Evolutionary conservation across 1,140 invertebrate genomes (phyloP).

Genomic region (Asbolus verrucosus): DNA sequence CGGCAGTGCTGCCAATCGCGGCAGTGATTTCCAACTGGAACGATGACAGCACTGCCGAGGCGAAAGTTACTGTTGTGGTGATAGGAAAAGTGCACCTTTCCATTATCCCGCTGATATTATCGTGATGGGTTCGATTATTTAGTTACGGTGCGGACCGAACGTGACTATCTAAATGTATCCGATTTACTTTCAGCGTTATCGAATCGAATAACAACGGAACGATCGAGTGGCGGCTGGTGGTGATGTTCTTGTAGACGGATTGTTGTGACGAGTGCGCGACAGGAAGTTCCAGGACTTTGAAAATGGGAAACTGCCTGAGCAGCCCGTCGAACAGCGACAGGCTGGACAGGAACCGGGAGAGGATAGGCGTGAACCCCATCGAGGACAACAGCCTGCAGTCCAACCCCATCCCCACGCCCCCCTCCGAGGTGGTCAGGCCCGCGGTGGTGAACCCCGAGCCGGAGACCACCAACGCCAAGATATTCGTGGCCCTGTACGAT

Average conservation of each 20-base stretch:
- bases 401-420: constrained; percentile 75
- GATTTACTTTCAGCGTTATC: constrained; percentile 32
- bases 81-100: constrained; percentile 37
- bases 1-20: no score
- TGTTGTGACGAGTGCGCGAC: constrained; percentile 55
- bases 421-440: constrained; percentile 72
- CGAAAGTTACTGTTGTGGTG: constrained; percentile 23
- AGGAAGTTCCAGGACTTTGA: constrained; percentile 46
- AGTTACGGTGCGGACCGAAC: constrained; percentile 13
- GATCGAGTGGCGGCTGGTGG: constrained; percentile 21
- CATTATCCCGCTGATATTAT: constrained; percentile 20
- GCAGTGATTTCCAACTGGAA: no score
- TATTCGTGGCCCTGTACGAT: constrained; percentile 98
- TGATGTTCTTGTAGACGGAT: constrained; percentile 31
- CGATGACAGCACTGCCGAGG: no score
- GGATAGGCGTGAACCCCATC: constrained; percentile 63
- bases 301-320: constrained; percentile 81
- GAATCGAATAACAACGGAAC: constrained; percentile 29
- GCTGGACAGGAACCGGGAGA: constrained; percentile 71
- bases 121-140: constrained; percentile 24
- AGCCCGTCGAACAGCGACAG: constrained; percentile 74
- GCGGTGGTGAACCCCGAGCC: constrained; percentile 73
- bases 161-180: constrained; percentile 29
- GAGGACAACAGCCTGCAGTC: constrained; percentile 72
- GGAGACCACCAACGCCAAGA: constrained; percentile 79